Conservation (phyloP, 2,888 invertebrate species). For the Gari tellinella region DNA sequence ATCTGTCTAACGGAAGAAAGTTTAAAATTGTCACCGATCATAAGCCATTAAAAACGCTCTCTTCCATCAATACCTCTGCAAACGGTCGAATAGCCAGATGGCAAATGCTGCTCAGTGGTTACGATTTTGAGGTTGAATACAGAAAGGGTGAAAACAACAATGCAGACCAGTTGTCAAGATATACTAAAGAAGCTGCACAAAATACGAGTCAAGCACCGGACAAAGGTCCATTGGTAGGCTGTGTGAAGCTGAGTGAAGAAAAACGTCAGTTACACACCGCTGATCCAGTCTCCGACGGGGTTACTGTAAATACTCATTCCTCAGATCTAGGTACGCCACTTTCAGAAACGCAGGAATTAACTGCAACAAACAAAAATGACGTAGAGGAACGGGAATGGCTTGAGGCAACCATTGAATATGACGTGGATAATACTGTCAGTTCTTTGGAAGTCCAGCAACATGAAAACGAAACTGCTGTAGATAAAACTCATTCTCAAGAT, state of each 20-base stretch:
- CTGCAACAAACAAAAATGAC: neutral
- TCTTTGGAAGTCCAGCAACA: slow-evolving; percentile 1
- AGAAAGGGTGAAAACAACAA: slow-evolving; percentile 36
- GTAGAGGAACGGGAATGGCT: slow-evolving; percentile 2
- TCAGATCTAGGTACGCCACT: too few relatives aligned
- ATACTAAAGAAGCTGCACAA: too few relatives aligned
- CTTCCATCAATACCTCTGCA: slow-evolving; percentile 28
- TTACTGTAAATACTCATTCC: too few relatives aligned
- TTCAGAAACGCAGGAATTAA: too few relatives aligned
- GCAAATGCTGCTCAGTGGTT: slow-evolving; percentile 38
- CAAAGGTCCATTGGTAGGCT: neutral
- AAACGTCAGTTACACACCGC: neutral
- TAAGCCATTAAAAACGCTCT: slow-evolving; percentile 48
- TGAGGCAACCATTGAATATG: slow-evolving; percentile 27
- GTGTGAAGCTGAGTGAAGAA: neutral
- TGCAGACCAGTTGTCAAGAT: slow-evolving; percentile 44
- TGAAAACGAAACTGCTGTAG: neutral
- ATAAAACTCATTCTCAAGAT: neutral
- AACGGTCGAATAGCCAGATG: slow-evolving; percentile 43
- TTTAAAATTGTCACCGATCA: slow-evolving; percentile 61
- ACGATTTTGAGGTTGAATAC: slow-evolving; percentile 34
- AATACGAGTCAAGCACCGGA: neutral
- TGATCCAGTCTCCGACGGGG: neutral
- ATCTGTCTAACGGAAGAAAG: slow-evolving; percentile 34
- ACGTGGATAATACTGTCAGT: neutral